Conservation (phyloP, 2,888 invertebrate species). For the Rhabditophanes sp. region DNA sequence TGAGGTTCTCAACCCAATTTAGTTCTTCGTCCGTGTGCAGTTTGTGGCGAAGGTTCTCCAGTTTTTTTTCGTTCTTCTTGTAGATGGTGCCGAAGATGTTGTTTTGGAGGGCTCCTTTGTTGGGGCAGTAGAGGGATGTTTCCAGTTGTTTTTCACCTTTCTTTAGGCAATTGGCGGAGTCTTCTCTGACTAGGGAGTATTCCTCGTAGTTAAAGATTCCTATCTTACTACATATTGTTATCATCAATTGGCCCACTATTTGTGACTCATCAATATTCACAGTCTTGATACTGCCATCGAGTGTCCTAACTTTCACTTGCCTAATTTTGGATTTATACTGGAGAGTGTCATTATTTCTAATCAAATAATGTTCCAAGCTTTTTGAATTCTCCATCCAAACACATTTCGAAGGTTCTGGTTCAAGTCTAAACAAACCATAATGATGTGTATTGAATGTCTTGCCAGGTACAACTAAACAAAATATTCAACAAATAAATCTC, state of each 20-base stretch:
- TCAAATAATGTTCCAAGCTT: constrained; percentile 84
- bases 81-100: constrained; percentile 8
- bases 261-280: constrained; percentile 92
- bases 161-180: too few relatives aligned
- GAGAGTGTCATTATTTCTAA: constrained; percentile 73
- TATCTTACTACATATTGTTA: constrained; percentile 93
- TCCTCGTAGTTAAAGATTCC: constrained; percentile 97
- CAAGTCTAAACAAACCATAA: constrained; percentile 85
- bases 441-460: too few relatives aligned
- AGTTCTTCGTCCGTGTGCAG: constrained; percentile 92
- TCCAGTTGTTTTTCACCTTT: too few relatives aligned
- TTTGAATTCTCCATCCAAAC: constrained; percentile 86
- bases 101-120: constrained; percentile 4
- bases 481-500: too few relatives aligned
- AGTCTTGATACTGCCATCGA: constrained; percentile 89
- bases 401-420: constrained; percentile 87
- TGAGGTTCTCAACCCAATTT: constrained; percentile 95
- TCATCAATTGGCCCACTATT: constrained; percentile 90
- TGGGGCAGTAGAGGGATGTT: too few relatives aligned
- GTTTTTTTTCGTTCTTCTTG: too few relatives aligned
- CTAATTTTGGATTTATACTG: constrained; percentile 86
- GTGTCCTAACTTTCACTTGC: constrained; percentile 68
- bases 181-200: too few relatives aligned
- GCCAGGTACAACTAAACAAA: too few relatives aligned
- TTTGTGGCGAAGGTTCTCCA: too few relatives aligned